These are phyloP conservation scores for Botia almorhae DNA, from an alignment of 2,797 vertebrate species.

Conservation along the genomic window DNA sequence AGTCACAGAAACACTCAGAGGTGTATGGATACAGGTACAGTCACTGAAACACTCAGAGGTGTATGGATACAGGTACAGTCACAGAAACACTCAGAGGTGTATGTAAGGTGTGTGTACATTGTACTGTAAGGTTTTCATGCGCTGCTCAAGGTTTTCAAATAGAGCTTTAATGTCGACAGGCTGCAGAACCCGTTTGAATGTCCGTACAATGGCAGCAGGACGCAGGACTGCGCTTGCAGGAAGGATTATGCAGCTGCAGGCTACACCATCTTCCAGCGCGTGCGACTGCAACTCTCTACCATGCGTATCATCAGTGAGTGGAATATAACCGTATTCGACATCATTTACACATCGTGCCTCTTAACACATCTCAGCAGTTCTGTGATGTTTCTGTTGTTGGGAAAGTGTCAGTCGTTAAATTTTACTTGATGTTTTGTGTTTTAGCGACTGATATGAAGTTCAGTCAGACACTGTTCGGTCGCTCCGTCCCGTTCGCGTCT, in stretches of 20 bases:
- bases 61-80: slow-evolving; percentile 87
- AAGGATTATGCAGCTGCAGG: slow-evolving; percentile 90
- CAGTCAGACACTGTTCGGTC: slow-evolving; percentile 86
- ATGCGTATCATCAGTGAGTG: slow-evolving; percentile 92
- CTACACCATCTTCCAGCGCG: slow-evolving; percentile 90
- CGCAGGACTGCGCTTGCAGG: slow-evolving; percentile 86
- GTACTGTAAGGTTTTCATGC: no score
- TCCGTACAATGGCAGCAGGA: slow-evolving; percentile 91
- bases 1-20: slow-evolving; percentile 79
- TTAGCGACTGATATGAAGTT: slow-evolving; percentile 92
- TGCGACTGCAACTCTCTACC: slow-evolving; percentile 87
- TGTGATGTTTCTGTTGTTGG: slow-evolving; percentile 30
- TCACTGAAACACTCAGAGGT: slow-evolving; percentile 83
- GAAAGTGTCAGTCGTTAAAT: neutral
- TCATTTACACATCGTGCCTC: neutral
- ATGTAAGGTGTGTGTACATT: no score
- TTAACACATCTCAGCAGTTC: neutral
- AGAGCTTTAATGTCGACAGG: slow-evolving; percentile 66
- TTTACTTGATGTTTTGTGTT: slow-evolving; percentile 49
- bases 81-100: no score
- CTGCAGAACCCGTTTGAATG: slow-evolving; percentile 93
- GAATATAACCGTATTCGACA: slow-evolving; percentile 34
- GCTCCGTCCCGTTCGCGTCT: slow-evolving; percentile 89
- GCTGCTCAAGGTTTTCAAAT: no score
- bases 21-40: slow-evolving; percentile 90